phyloP scores from a whole-genome alignment of 2,797 vertebrate genomes.

The Ctenopoma multispine region DNA sequence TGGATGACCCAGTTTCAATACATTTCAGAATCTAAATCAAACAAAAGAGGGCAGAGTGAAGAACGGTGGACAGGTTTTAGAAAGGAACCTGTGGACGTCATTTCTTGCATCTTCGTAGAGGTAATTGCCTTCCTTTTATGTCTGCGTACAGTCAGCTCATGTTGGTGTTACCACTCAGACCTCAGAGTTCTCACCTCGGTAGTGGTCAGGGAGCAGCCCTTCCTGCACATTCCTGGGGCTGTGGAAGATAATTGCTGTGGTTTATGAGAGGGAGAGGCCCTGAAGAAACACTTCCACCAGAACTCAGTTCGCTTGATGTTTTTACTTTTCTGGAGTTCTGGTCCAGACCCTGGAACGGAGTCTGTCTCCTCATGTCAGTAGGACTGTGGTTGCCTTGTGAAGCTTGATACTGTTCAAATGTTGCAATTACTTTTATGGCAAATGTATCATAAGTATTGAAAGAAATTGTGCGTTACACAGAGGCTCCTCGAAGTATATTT shows the following conservation, averaged over 20 bases:
- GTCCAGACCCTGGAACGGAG: slow-evolving; percentile 42
- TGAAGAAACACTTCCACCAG: slow-evolving; percentile 76
- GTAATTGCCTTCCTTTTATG: slow-evolving; percentile 8
- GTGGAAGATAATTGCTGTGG: slow-evolving; percentile 83
- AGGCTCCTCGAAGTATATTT: slow-evolving; percentile 62
- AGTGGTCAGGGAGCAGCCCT: slow-evolving; percentile 78
- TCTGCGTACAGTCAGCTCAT: slow-evolving; percentile 29
- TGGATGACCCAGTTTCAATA: slow-evolving; percentile 82
- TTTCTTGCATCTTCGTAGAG: slow-evolving; percentile 52
- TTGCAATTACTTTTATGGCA: slow-evolving; percentile 30
- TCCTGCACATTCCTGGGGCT: slow-evolving; percentile 82
- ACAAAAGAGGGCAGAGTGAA: slow-evolving; percentile 46
- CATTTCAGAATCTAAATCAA: slow-evolving; percentile 76
- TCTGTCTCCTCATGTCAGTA: slow-evolving; percentile 47
- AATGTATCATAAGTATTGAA: slow-evolving; percentile 33
- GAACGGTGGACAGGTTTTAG: slow-evolving; percentile 15
- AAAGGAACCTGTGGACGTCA: slow-evolving; percentile 34
- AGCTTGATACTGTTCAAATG: slow-evolving; percentile 31
- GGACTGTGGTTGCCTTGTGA: slow-evolving; percentile 48
- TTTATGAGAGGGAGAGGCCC: slow-evolving; percentile 79
- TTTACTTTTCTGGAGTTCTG: slow-evolving; percentile 53
- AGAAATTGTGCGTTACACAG: slow-evolving; percentile 45
- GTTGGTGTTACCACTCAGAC: slow-evolving; percentile 68
- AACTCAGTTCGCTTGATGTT: slow-evolving; percentile 58
- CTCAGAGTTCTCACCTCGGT: slow-evolving; percentile 77